Evolutionary conservation across 2,797 vertebrate genomes (phyloP).

Genomic region (Lagodon rhomboides): DNA sequence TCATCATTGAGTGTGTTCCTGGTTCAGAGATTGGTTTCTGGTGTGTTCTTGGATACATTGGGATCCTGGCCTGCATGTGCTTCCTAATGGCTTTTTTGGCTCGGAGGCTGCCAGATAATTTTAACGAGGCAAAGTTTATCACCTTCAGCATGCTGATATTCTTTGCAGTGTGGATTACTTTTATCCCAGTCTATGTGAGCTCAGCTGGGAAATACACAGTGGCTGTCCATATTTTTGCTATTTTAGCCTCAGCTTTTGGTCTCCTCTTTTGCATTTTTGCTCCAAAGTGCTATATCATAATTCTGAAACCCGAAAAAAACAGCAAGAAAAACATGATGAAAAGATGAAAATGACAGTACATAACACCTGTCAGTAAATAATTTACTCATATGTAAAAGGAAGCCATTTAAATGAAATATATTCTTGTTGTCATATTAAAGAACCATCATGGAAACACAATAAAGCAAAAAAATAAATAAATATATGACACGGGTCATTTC

Average conservation of each 20-base stretch:
- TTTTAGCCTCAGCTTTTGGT: slow-evolving; percentile 82
- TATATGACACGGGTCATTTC: too few relatives aligned
- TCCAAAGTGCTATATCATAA: slow-evolving; percentile 84
- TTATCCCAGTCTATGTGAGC: slow-evolving; percentile 84
- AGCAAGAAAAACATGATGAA: slow-evolving; percentile 75
- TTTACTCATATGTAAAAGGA: too few relatives aligned
- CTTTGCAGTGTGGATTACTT: slow-evolving; percentile 86
- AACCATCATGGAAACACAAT: too few relatives aligned
- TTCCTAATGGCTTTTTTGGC: slow-evolving; percentile 82
- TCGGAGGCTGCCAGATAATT: slow-evolving; percentile 82
- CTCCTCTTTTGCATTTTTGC: slow-evolving; percentile 84
- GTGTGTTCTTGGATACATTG: slow-evolving; percentile 84
- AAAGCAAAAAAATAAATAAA: too few relatives aligned
- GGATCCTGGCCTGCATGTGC: slow-evolving; percentile 81
- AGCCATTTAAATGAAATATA: too few relatives aligned
- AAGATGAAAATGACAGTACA: slow-evolving; percentile 47
- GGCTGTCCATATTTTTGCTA: slow-evolving; percentile 84
- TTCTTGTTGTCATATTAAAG: too few relatives aligned
- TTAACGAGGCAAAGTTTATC: slow-evolving; percentile 85
- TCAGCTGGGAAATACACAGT: slow-evolving; percentile 83
- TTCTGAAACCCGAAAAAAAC: slow-evolving; percentile 81
- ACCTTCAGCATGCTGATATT: slow-evolving; percentile 87
- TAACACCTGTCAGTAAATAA: too few relatives aligned
- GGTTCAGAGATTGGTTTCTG: slow-evolving; percentile 82
- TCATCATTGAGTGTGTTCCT: slow-evolving; percentile 79